These are phyloP conservation scores for Calliopum simillimum DNA, from an alignment of 2,888 invertebrate species.

Conservation along the genomic window DNA sequence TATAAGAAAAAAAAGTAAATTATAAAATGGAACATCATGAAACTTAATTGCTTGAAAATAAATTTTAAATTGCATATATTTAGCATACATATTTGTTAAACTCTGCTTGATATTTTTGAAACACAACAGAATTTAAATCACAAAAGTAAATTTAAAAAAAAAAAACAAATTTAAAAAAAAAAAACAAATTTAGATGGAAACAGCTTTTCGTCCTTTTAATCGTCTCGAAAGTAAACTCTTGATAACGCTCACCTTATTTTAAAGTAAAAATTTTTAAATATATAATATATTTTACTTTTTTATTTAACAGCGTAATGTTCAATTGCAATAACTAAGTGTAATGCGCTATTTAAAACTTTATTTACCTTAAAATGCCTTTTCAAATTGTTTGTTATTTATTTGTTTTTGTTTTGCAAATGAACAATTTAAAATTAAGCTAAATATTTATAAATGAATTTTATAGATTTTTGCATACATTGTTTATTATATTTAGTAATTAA, in stretches of 20 bases:
- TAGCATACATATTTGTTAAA: too few species aligned
- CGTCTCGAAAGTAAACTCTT: not conserved
- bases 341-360: not conserved
- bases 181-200: not conserved
- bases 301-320: too few species aligned
- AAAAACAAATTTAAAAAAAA: slow-evolving; percentile 16
- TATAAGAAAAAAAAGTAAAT: slow-evolving; percentile 24
- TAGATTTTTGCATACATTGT: slow-evolving; percentile 17
- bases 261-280: too few species aligned
- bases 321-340: too few species aligned
- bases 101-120: too few species aligned
- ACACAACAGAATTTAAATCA: not conserved
- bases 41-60: not conserved
- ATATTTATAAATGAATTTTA: not conserved
- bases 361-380: slow-evolving; percentile 22
- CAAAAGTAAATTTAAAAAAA: slow-evolving; percentile 27
- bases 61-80: too few species aligned
- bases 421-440: slow-evolving; percentile 14
- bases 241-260: not conserved
- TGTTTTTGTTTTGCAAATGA: not conserved
- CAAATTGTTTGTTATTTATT: slow-evolving; percentile 21
- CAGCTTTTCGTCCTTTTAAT: slow-evolving; percentile 23
- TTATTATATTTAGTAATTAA: not conserved
- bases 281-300: too few species aligned
- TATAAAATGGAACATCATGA: slow-evolving; percentile 27